A percentile compares a stretch with the other conserved stretches of the same genome.
Evolutionary conservation across 2,888 invertebrate genomes (phyloP).

Genomic region (Cybosia mesomella): DNA sequence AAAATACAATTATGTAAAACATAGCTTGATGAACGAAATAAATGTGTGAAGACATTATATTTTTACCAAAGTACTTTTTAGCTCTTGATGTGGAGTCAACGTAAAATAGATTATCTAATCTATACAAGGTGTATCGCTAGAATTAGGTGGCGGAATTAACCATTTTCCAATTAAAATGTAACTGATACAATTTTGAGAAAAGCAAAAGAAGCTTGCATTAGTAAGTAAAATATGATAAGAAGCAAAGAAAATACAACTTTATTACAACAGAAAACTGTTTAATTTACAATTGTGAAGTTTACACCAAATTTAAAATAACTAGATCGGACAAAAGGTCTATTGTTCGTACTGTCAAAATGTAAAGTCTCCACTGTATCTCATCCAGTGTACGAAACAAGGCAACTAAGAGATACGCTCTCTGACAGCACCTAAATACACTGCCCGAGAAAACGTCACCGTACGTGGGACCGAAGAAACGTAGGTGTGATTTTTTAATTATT

Average conservation of each 20-base stretch:
- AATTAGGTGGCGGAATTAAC: constrained; percentile 50
- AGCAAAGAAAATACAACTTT: constrained; percentile 28
- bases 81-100: background rate
- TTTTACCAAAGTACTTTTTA: background rate
- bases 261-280: background rate
- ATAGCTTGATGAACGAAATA: too few relatives aligned
- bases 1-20: too few relatives aligned
- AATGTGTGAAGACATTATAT: too few relatives aligned
- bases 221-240: too few relatives aligned
- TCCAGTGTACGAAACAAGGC: too few relatives aligned
- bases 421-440: too few relatives aligned
- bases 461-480: too few relatives aligned
- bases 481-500: too few relatives aligned
- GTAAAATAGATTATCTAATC: constrained; percentile 33
- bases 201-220: too few relatives aligned
- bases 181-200: constrained; percentile 35
- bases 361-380: background rate
- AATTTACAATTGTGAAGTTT: constrained; percentile 17
- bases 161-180: constrained; percentile 61
- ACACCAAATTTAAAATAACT: constrained; percentile 18
- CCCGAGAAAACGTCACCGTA: too few relatives aligned
- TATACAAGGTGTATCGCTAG: constrained; percentile 31
- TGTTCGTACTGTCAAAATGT: background rate
- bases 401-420: too few relatives aligned
- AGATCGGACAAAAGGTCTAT: background rate